Evolutionary conservation across 2,888 invertebrate genomes (phyloP), one percentile per base, ranked within the genome.

Genomic region (Hypselothyrea guttata): DNA sequence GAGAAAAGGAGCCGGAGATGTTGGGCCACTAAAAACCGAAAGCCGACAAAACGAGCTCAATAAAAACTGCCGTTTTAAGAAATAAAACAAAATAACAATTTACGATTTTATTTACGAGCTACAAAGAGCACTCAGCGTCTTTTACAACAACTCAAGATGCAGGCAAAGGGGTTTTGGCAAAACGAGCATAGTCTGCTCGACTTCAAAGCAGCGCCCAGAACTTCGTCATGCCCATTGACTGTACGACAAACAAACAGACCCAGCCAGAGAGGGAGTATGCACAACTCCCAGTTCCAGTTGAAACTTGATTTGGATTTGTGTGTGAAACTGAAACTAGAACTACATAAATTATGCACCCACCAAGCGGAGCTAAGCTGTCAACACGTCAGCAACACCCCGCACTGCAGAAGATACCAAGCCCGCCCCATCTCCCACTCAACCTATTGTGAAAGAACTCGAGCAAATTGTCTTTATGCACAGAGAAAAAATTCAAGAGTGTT

Each of bases 81-180:
- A n/a, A 84, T 81, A 81, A 81, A 81, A 81, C 81, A 81, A 81
- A 81, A 74, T 81, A 78, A 71, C 86, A 81, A 81, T 81, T 81
- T 84, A 84, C 84, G 75, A 76, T 68, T 77, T 85, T 85, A 84
- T 81, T 81, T 86, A 86, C 86, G 86, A 81, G 64, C 73, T 54
- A 58, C 65, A 54, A 41, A 48, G 56, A 54, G 48, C 53, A 33
- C 34, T 45, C 46, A 28, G 30, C 31, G 40, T 31, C 18, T 15
- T 52, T 42, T 58, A 37, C 42, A n/a, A 9, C 46, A 47, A 11
- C 11, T 30, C 8, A 37, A 44, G 18, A 46, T 16, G 33, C 12
- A 15, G 46, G 46, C 27, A 37, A 15, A 4, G 40, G 33, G 28
- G 11, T 60, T 70, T 60, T 45, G 58, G 53, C 47, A 40, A 41